A percentile compares a stretch with the other conserved stretches of the same genome.
Conservation (phyloP, 2,113 vertebrate genomes). For the Nibea coibor region DNA sequence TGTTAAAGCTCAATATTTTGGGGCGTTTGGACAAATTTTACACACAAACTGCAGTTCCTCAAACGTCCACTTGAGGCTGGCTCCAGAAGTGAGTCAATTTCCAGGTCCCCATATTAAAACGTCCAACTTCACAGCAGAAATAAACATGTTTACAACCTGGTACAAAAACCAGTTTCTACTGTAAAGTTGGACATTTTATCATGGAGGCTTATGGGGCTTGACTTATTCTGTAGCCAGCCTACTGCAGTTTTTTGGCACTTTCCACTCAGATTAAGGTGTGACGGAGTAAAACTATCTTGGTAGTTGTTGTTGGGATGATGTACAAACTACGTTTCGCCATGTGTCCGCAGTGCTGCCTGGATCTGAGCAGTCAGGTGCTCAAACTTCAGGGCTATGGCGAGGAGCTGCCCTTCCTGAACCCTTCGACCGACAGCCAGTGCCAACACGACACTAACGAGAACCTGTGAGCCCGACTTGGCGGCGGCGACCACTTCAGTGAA, state of each 20-base stretch:
- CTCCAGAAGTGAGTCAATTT: too few relatives aligned
- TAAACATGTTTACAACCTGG: too few relatives aligned
- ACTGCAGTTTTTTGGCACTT: too few relatives aligned
- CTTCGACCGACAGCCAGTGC: constrained; percentile 67
- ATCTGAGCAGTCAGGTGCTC: constrained; percentile 87
- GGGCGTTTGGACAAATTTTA: background rate
- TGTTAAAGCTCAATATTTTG: background rate
- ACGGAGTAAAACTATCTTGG: background rate
- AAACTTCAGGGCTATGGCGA: constrained; percentile 83
- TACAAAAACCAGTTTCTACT: too few relatives aligned
- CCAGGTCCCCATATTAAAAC: too few relatives aligned
- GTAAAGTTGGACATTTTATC: too few relatives aligned
- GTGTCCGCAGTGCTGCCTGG: constrained; percentile 88
- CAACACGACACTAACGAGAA: constrained; percentile 83
- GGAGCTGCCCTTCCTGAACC: constrained; percentile 90
- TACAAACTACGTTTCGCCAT: constrained; percentile 1
- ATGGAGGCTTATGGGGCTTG: too few relatives aligned
- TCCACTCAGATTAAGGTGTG: background rate
- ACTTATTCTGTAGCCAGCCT: too few relatives aligned
- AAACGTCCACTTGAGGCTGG: too few relatives aligned
- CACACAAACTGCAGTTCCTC: too few relatives aligned
- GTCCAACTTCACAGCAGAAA: too few relatives aligned
- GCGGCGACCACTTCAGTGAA: constrained; percentile 14
- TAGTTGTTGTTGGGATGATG: background rate
- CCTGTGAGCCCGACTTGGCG: constrained; percentile 75